phyloP scores from a whole-genome alignment of 2,888 invertebrate genomes.

The Lepidocyrtinus sp. region DNA sequence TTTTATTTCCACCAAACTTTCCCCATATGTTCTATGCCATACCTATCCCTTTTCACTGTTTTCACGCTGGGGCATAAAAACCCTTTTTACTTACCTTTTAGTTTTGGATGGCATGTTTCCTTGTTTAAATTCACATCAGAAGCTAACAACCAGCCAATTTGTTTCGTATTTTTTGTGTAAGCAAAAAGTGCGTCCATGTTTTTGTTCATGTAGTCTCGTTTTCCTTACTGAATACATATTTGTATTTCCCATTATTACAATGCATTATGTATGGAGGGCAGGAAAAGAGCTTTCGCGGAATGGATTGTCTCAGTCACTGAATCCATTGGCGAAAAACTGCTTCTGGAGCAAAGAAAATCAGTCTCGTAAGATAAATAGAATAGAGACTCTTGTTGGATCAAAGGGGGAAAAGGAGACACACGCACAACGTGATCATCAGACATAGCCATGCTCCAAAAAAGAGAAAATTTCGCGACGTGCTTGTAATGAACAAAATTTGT shows the following conservation, averaged over 20 bases:
- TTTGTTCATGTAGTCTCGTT: background rate
- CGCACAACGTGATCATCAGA: background rate
- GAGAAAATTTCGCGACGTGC: background rate
- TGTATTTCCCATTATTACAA: constrained; percentile 31
- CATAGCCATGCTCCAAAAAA: background rate
- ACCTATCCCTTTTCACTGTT: no score
- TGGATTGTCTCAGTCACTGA: background rate
- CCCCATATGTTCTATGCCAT: no score
- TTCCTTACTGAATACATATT: constrained; percentile 12
- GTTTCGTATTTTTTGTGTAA: background rate
- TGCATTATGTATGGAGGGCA: constrained; percentile 26
- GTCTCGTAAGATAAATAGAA: background rate
- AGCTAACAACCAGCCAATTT: constrained; percentile 6
- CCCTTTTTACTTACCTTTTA: no score
- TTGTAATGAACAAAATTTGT: background rate
- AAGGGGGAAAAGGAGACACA: background rate
- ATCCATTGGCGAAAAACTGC: background rate
- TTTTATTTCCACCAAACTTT: no score
- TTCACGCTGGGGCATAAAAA: no score
- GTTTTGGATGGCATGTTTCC: background rate
- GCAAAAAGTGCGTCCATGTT: background rate
- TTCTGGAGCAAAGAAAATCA: background rate
- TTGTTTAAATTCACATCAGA: constrained; percentile 42
- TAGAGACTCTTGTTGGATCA: background rate
- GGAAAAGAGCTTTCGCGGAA: background rate